Base-by-base conservation (phyloP, 1,140 invertebrate genomes). In the Eubasilissa regina region DNA sequence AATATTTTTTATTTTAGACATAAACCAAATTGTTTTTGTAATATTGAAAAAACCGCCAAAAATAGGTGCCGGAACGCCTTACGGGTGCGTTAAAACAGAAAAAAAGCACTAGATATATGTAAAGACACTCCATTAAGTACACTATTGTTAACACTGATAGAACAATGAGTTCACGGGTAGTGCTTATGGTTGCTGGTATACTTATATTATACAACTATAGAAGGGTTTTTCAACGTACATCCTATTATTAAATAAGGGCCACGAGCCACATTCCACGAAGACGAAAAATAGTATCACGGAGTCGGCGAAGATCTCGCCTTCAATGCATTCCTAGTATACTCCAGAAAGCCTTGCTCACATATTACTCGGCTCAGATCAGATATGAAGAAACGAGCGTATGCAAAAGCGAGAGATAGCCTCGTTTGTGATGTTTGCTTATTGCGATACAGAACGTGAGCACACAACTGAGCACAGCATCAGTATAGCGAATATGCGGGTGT, bases 351-450 rank as follows among this genome's bases (percentile, higher is more conserved):
- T 11, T 64, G 35, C 21, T 64, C 35, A 35, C 35, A 70, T 25
- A 10, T 64, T 64, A 35, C 35, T 51, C 48, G 15, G 21, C 21
- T 19, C 45, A n/a, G 17, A 74, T 74, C 70, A 55, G 70, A 74
- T 74, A 74, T 43, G 17, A 43, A 56, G 53, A 56, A 74, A 56
- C 53, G 35, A 55, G 70, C 53, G 25, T 56, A 55, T 25, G 6
- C 48, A 74, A 74, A 55, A 51, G 53, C 12, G 53, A 72, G 25
- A 74, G 70, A 74, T 74, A 74, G 70, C 51, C 70, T 56, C 53
- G 70, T 68, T 62, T 62, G 43, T 13, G 1, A 12, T 70, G 44
- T 21, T 48, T 70, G n/a, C 47, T 25, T 47, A n/a, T 47, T 19
- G 15, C 66, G 19, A 51, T 48, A 48, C 17, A 51, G 47, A 70